Evolutionary conservation across 2,797 vertebrate genomes (phyloP), one percentile per base, ranked within the genome.

Genomic region (Notolabrus celidotus): DNA sequence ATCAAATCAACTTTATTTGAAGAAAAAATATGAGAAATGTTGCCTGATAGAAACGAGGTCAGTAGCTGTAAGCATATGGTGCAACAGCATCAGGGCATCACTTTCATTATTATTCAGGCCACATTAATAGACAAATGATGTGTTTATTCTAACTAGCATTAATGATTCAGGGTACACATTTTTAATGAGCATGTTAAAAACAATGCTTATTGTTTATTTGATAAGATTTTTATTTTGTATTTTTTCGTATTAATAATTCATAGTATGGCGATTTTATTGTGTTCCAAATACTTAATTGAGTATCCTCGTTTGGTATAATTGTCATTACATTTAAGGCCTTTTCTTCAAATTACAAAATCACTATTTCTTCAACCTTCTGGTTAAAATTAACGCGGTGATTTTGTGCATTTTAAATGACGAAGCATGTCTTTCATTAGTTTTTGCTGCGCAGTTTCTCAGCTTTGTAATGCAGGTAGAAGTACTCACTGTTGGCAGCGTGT

Each of bases 41-140:
- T 52, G 45, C 22, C 12, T 31, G 3, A 41, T 27, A 70, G 59
- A 86, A 88, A 85, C 0, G 36, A 80, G 86, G 84, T 87, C 85
- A 88, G 17, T 55, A 46, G 55, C 52, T 51, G 12, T 25, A 69
- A 79, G 38, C 77, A 86, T 86, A 80, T 79, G 82, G 80, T 61
- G 67, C 55, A 53, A 60, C 62, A 77, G 72, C 57, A 57, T 70
- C 67, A 69, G 27, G 41, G 70, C 34, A 39, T 54, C 53, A 68
- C 23, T 47, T 52, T 77, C 7, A 83, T 76, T 70, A 84, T 86
- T 71, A 81, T 88, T 82, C 57, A 67, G 57, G 52, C 17, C 60
- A 67, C 68, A 75, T 76, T 82, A 69, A 81, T 45, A 62, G 20
- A 66, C 29, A 65, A 56, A 67, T 55, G 3, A 12, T 41, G 23